These are phyloP conservation scores for Ailuropoda melanoleuca DNA, from an alignment of 2,113 vertebrate species.

Conservation along the genomic window DNA sequence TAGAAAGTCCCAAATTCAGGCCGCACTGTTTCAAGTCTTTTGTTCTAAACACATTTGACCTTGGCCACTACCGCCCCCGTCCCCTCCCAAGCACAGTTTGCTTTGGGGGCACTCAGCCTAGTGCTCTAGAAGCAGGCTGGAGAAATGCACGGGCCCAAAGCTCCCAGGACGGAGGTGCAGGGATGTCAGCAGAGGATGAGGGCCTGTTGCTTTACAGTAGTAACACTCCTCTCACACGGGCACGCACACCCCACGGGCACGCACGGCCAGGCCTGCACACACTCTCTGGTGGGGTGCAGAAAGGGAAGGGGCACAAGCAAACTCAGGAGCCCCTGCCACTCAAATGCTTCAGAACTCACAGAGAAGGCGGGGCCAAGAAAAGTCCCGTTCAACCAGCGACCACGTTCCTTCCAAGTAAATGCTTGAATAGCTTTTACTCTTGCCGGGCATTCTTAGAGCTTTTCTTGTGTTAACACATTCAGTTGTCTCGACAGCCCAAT, in stretches of 20 bases:
- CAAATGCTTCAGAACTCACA: not conserved
- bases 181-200: not conserved
- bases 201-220: not conserved
- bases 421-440: not conserved
- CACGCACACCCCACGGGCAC: accelerated
- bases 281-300: not conserved
- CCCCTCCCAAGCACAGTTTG: not conserved
- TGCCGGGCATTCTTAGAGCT: not conserved
- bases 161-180: not conserved
- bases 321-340: not conserved
- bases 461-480: not conserved
- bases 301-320: not conserved
- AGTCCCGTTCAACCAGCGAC: not conserved
- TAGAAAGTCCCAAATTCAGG: constrained; percentile 6
- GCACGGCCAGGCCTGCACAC: accelerated
- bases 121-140: not conserved
- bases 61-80: not conserved
- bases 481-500: not conserved
- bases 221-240: accelerated
- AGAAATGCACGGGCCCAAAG: accelerated
- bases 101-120: not conserved
- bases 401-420: not conserved
- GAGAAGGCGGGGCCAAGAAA: not conserved
- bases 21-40: constrained; percentile 7
- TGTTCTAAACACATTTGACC: not conserved